phyloP scores from a whole-genome alignment of 2,888 invertebrate species.

The Tipula helvola region DNA sequence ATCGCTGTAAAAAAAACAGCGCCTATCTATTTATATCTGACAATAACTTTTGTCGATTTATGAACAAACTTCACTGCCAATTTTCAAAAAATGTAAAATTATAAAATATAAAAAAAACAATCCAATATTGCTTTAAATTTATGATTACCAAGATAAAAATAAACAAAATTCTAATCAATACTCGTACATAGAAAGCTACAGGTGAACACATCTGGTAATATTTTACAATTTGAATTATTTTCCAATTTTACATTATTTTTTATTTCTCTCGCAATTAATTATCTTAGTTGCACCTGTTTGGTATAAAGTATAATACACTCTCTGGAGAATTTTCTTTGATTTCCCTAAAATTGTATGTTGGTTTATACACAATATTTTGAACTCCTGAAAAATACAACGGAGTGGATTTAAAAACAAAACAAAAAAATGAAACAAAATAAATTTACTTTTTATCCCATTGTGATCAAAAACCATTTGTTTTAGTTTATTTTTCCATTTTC shows the following conservation, averaged over 20 bases:
- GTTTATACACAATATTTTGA: neutral
- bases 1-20: neutral
- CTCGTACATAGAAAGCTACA: neutral
- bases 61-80: neutral
- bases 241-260: neutral
- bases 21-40: neutral
- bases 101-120: neutral
- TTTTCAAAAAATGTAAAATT: neutral
- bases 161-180: neutral
- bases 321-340: neutral
- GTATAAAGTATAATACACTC: neutral
- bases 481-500: neutral
- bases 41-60: neutral
- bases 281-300: conserved; percentile 4
- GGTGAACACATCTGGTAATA: neutral
- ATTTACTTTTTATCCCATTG: neutral
- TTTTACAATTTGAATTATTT: neutral
- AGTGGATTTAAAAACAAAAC: neutral
- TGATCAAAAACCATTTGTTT: neutral
- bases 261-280: neutral
- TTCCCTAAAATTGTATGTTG: neutral
- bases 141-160: neutral
- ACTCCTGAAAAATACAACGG: neutral
- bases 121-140: neutral
- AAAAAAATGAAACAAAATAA: neutral